Base-by-base conservation (phyloP, 2,113 vertebrate species). In the Coryphaenoides rupestris region DNA sequence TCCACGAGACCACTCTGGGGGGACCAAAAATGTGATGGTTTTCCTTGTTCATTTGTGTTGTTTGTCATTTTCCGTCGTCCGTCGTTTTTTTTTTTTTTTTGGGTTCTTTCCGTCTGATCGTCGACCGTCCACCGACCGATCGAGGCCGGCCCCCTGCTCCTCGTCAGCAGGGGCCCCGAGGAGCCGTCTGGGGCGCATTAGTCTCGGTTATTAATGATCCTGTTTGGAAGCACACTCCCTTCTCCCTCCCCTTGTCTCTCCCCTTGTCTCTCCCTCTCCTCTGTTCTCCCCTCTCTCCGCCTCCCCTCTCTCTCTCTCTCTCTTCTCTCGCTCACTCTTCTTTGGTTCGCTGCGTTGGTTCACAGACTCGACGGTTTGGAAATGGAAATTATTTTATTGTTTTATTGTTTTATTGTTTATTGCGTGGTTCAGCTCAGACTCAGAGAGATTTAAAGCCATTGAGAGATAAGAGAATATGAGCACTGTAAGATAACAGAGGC, bases 121-220 rank as follows among this genome's bases (percentile, higher is more conserved):
- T 65, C 77, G n/a, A 80, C 58, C 65, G 65, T 70, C 63, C 81
- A n/a, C 64, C 60, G 60, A 71, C 79, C 76, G 77, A 76, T 77
- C 81, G 74, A 26, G 65, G 70, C 60, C 76, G 70, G 71, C 69
- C 2, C n/a, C 33, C 64, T 69, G 56, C 62, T 69, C 65, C 54
- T 61, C 56, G 56, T 64, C 56, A 58, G 67, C 56, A 58, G 67
- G 55, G 64, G 78, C 74, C 79, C 75, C 68, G 63, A 75, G 69
- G 24, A 78, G 66, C 55, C 55, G 82, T 68, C 84, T 89, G 87
- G 84, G 88, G 87, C 83, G 80, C 70, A 89, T 90, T 87, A 88
- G 81, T 79, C 77, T 62, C 66, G 69, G 74, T 85, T 86, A 88
- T 84, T 87, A 85, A 87, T 81, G 73, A 80, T 66, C 65, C 50